Percentiles rank a stretch among this genome's conserved stretches.
Conservation (phyloP, 2,888 invertebrate species). For the Pammene aurita region DNA sequence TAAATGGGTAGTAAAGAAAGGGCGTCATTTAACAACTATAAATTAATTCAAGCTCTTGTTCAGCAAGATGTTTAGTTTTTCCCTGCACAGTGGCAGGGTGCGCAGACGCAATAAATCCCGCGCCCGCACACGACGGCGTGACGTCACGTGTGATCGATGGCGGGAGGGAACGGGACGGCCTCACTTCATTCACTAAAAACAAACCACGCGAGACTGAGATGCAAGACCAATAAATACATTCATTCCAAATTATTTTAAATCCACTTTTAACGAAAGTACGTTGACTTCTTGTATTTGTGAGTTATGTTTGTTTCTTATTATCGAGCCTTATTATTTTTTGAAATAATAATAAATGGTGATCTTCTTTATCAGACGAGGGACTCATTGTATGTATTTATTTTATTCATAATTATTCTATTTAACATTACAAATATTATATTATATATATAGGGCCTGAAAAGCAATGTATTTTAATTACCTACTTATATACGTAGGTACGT, state of each 20-base stretch:
- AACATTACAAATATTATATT: no score
- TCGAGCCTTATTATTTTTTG: slow-evolving; percentile 59
- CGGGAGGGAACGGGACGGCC: slow-evolving; percentile 66
- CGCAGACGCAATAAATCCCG: slow-evolving; percentile 81
- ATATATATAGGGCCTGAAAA: no score
- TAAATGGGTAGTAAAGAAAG: neutral
- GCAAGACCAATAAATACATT: slow-evolving; percentile 72
- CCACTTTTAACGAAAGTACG: slow-evolving; percentile 74
- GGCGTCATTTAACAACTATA: slow-evolving; percentile 17
- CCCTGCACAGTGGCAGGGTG: slow-evolving; percentile 62
- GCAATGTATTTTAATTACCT: no score
- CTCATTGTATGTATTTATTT: no score
- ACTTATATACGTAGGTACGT: no score
- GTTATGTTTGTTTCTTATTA: slow-evolving; percentile 66
- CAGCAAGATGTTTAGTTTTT: slow-evolving; percentile 62
- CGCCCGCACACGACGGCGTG: slow-evolving; percentile 83
- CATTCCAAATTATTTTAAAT: slow-evolving; percentile 78
- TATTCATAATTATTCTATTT: no score
- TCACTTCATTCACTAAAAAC: slow-evolving; percentile 52
- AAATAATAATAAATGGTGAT: slow-evolving; percentile 56
- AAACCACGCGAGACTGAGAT: slow-evolving; percentile 61
- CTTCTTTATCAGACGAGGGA: no score
- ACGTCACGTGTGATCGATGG: slow-evolving; percentile 83
- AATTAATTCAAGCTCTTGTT: slow-evolving; percentile 52
- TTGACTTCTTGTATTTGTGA: slow-evolving; percentile 80